Percentiles rank a stretch among this genome's conserved stretches.
Conservation (phyloP, 2,113 vertebrate species). For the Tringa solitaria region DNA sequence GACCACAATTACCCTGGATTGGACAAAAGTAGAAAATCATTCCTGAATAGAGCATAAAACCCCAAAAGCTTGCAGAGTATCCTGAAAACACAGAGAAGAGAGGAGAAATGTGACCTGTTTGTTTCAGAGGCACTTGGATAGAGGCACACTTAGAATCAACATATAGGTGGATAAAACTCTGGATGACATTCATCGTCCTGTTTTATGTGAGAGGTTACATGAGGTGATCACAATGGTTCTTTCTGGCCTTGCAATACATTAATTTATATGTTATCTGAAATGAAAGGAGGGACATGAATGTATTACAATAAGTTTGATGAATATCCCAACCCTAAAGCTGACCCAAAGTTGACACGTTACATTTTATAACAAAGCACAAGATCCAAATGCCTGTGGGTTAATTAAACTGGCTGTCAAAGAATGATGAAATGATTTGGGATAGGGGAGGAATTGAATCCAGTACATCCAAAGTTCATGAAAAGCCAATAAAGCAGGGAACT, state of each 20-base stretch:
- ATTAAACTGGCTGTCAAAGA: slow-evolving; percentile 29
- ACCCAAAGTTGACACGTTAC: neutral
- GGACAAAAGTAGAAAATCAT: neutral
- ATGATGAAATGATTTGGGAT: slow-evolving; percentile 11
- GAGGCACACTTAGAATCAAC: neutral
- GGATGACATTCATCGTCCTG: neutral
- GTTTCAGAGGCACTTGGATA: neutral
- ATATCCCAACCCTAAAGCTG: neutral
- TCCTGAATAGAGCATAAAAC: neutral
- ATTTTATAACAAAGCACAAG: neutral
- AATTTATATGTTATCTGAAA: slow-evolving; percentile 30
- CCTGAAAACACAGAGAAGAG: neutral
- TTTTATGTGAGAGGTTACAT: neutral
- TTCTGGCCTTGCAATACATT: neutral
- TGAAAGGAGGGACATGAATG: neutral
- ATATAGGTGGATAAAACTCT: neutral
- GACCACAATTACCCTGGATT: neutral
- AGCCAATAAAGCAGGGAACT: neutral
- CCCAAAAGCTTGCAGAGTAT: neutral
- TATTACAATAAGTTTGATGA: slow-evolving; percentile 4
- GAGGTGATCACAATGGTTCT: neutral
- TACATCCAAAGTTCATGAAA: neutral
- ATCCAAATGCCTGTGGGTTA: neutral
- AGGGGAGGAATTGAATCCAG: neutral
- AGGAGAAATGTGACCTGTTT: neutral